Conservation (phyloP, 1,140 invertebrate species). For the Drosophila ananassae region DNA sequence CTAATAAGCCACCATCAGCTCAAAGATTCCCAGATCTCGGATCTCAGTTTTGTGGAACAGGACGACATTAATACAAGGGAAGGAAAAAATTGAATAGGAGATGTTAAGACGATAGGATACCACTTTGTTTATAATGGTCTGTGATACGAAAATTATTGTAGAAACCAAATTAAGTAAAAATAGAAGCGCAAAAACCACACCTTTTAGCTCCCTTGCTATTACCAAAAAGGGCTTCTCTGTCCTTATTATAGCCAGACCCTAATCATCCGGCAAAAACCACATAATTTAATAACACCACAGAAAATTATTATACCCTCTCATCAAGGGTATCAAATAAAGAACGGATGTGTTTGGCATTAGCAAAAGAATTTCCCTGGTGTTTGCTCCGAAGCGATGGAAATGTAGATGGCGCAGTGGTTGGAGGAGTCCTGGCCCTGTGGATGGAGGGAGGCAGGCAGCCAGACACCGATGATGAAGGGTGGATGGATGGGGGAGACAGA, state of each 20-base stretch:
- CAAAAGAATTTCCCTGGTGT: conserved; percentile 65
- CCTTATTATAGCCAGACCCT: too few relatives aligned
- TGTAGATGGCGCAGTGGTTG: neutral
- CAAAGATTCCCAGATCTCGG: conserved; percentile 27
- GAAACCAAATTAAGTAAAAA: too few relatives aligned
- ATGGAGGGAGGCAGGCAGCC: neutral
- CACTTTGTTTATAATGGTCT: neutral
- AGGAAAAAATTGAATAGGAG: neutral
- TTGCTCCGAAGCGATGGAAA: conserved; percentile 43
- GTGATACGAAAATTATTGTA: too few relatives aligned
- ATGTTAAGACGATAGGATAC: conserved; percentile 13
- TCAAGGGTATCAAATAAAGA: conserved; percentile 64
- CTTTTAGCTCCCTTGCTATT: neutral
- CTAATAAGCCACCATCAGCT: conserved; percentile 44
- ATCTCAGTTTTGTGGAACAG: conserved; percentile 28
- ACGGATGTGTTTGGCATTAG: conserved; percentile 80
- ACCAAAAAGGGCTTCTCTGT: too few relatives aligned
- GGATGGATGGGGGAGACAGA: conserved; percentile 10
- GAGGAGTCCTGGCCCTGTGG: neutral
- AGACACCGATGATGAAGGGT: conserved; percentile 6
- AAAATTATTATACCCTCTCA: conserved; percentile 42
- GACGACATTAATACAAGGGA: conserved; percentile 34
- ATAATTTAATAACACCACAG: conserved; percentile 45
- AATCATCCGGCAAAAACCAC: neutral
- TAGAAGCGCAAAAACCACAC: too few relatives aligned